phyloP scores from a whole-genome alignment of 2,113 vertebrate genomes.

The Cettia cetti region DNA sequence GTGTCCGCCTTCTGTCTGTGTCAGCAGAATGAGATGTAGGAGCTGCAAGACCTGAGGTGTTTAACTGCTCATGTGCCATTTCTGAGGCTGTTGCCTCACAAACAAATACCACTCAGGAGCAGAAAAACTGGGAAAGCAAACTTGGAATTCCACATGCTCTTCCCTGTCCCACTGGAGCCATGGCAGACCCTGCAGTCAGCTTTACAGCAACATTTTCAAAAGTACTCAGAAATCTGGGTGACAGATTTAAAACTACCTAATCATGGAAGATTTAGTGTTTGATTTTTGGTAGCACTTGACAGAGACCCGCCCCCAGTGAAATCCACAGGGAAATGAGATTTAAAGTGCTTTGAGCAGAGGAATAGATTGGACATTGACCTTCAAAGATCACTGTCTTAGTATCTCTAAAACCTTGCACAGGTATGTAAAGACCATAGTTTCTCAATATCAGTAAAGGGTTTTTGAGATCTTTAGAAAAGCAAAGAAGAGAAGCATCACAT shows the following conservation, averaged over 20 bases:
- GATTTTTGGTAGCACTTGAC: background rate
- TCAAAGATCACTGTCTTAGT: background rate
- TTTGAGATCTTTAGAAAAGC: background rate
- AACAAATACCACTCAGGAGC: background rate
- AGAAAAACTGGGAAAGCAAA: background rate
- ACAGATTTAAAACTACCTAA: background rate
- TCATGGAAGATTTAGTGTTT: background rate
- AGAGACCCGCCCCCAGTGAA: background rate
- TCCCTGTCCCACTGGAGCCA: background rate
- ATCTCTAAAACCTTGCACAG: background rate
- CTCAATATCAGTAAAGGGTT: background rate
- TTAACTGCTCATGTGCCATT: background rate
- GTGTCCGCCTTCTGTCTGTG: background rate
- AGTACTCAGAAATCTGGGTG: background rate
- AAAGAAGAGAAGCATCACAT: background rate
- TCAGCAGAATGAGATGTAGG: background rate
- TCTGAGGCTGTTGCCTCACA: background rate
- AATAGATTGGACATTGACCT: background rate
- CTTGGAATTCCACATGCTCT: fast-evolving
- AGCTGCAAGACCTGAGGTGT: background rate
- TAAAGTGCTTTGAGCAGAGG: background rate
- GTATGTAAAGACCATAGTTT: background rate
- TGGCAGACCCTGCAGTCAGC: fast-evolving
- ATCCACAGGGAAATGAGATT: background rate
- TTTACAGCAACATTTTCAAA: background rate